These are phyloP conservation scores for Poeciliopsis paucimaculata DNA, from an alignment of 2,797 vertebrate species.

Conservation along the genomic window DNA sequence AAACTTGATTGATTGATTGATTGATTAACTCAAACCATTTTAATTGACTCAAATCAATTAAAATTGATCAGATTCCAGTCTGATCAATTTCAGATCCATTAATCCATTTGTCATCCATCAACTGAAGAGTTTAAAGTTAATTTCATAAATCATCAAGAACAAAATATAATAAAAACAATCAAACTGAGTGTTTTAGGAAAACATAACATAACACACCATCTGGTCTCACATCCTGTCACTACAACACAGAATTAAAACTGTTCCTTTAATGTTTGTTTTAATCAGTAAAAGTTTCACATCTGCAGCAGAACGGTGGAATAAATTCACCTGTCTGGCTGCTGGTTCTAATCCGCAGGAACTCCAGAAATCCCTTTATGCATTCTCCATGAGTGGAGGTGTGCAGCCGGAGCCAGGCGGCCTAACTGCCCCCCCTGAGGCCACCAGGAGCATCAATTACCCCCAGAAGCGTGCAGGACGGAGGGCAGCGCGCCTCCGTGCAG, in stretches of 20 bases:
- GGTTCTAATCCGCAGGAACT: slow-evolving; percentile 65
- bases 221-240: not conserved
- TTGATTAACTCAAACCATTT: not conserved
- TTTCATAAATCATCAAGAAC: not conserved
- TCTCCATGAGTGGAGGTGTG: slow-evolving; percentile 68
- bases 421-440: slow-evolving; percentile 69
- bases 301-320: slow-evolving; percentile 29
- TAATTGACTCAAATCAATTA: not conserved
- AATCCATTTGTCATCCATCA: not conserved
- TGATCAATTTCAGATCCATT: not conserved
- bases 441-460: slow-evolving; percentile 74
- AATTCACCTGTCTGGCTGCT: slow-evolving; percentile 46
- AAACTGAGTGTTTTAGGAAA: not conserved
- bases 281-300: slow-evolving; percentile 5
- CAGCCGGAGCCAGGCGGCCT: slow-evolving; percentile 56
- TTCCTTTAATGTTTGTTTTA: not conserved
- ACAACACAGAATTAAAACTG: not conserved
- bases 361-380: slow-evolving; percentile 69
- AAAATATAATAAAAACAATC: not conserved
- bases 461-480: slow-evolving; percentile 42
- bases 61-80: not conserved
- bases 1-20: too few species aligned
- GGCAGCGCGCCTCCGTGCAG: not conserved
- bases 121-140: too few species aligned
- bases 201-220: not conserved